Conservation (phyloP, 2,113 vertebrate species). For the Antechinus stuartii region DNA sequence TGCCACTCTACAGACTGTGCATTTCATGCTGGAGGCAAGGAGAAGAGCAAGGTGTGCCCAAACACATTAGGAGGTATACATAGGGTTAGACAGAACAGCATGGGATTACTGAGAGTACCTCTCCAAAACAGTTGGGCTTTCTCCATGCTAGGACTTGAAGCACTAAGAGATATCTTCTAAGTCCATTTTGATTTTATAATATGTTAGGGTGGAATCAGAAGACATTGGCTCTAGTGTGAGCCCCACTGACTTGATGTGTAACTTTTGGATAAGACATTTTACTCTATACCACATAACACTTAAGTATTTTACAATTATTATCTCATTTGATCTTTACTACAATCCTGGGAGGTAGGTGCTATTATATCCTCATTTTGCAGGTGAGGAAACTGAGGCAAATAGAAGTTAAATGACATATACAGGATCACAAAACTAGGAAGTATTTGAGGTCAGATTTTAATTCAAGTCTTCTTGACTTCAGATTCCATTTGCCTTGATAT, state of each 20-base stretch:
- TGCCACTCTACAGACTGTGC: background rate
- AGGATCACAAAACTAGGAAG: background rate
- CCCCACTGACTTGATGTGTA: slow-evolving; percentile 21
- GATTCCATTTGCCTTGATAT: slow-evolving; percentile 63
- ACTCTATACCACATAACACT: background rate
- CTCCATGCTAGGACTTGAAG: background rate
- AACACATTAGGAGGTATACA: slow-evolving; percentile 15
- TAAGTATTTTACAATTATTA: background rate
- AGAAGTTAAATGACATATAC: background rate
- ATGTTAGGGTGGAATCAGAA: background rate
- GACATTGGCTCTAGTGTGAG: background rate
- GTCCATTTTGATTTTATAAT: slow-evolving; percentile 16
- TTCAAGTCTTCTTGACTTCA: background rate
- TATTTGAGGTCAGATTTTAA: background rate
- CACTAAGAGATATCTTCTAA: slow-evolving; percentile 29
- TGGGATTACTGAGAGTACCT: slow-evolving; percentile 27
- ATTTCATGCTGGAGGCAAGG: slow-evolving; percentile 35
- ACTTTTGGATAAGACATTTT: slow-evolving; percentile 40
- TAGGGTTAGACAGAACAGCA: slow-evolving; percentile 1
- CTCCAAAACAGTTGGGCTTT: slow-evolving; percentile 55
- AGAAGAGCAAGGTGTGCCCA: slow-evolving; percentile 41
- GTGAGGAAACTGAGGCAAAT: background rate
- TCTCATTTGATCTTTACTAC: background rate
- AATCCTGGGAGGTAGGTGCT: background rate
- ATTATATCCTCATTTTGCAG: background rate